A percentile compares a stretch with the other conserved stretches of the same genome.
Evolutionary conservation across 2,888 invertebrate genomes (phyloP).

Genomic region (Pollenia griseotomentosa): DNA sequence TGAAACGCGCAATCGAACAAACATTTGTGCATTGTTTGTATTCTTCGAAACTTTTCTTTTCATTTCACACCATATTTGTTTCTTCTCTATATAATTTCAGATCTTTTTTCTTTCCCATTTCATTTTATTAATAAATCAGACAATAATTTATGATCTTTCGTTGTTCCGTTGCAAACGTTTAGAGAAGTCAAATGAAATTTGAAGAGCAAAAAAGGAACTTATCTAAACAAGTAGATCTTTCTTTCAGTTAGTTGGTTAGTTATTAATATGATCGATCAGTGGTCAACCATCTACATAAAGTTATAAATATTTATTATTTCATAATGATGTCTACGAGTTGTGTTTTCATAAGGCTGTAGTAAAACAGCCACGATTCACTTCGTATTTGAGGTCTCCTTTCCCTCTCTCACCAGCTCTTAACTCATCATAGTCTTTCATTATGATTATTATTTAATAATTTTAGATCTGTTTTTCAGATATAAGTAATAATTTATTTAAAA

Average conservation of each 20-base stretch:
- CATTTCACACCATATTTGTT: constrained; percentile 68
- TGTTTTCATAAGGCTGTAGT: neutral
- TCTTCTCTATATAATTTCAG: constrained; percentile 9
- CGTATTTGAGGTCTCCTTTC: neutral
- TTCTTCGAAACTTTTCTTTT: constrained; percentile 59
- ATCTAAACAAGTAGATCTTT: constrained; percentile 68
- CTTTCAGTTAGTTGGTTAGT: constrained; percentile 27
- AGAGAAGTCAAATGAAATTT: constrained; percentile 35
- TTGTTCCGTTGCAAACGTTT: constrained; percentile 37
- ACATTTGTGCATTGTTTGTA: constrained; percentile 37
- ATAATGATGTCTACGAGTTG: constrained; percentile 57
- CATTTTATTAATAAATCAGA: constrained; percentile 62
- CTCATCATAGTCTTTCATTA: neutral
- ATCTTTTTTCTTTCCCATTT: neutral
- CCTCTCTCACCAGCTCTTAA: neutral
- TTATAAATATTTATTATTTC: constrained; percentile 71
- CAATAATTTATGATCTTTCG: constrained; percentile 66
- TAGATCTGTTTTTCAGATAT: constrained; percentile 37
- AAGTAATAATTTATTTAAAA: constrained; percentile 23
- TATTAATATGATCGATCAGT: constrained; percentile 69
- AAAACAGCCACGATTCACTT: neutral
- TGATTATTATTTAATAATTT: constrained; percentile 29
- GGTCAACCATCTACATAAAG: constrained; percentile 51
- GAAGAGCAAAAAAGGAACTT: constrained; percentile 18
- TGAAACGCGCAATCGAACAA: neutral